Conservation (phyloP, 1,140 invertebrate species). For the Neotoxoptera formosana region DNA sequence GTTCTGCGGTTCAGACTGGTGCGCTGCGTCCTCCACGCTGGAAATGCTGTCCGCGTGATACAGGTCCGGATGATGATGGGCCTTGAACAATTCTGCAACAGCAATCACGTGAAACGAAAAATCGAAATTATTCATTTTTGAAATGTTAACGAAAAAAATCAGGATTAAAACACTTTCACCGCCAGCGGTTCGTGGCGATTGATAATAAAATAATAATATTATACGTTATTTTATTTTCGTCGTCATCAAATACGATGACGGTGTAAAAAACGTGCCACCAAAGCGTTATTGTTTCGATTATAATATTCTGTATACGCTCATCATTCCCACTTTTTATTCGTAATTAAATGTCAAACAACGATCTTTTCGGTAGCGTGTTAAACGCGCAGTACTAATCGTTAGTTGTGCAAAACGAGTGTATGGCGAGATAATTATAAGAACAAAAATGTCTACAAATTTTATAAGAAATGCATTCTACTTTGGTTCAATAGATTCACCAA, state of each 20-base stretch:
- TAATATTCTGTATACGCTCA: not conserved
- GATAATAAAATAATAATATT: not conserved
- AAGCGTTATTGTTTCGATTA: not conserved
- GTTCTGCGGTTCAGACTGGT: conserved; percentile 24
- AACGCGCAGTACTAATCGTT: not conserved
- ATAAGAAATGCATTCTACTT: not conserved
- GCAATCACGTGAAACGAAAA: not conserved
- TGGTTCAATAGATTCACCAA: not conserved
- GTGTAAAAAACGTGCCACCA: not conserved
- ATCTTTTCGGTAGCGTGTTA: not conserved
- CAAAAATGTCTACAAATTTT: not conserved
- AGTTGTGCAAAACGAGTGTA: not conserved
- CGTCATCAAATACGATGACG: conserved; percentile 20
- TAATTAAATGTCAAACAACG: conserved; percentile 27
- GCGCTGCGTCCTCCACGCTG: not conserved
- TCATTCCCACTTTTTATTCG: not conserved
- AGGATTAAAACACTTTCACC: not conserved
- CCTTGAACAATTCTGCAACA: not conserved
- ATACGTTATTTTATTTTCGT: not conserved
- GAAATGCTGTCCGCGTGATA: conserved; percentile 21
- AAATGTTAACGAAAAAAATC: not conserved
- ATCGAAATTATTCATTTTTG: not conserved
- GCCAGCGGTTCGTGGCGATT: not conserved
- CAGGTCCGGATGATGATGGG: not conserved
- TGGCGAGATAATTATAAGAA: not conserved